phyloP scores from a whole-genome alignment of 2,797 vertebrate genomes.

The Sternotherus odoratus region DNA sequence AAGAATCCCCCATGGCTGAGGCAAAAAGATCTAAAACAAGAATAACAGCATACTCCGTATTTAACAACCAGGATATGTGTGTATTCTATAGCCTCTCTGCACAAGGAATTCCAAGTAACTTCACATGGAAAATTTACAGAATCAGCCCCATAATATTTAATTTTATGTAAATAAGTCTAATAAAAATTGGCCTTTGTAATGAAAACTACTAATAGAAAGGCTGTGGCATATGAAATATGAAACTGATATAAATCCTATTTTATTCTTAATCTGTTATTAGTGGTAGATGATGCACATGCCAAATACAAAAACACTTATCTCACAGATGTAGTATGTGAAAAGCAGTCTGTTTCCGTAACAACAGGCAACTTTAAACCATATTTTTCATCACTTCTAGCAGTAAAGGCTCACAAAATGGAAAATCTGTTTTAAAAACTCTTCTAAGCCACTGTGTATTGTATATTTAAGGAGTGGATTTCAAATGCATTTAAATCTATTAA shows the following conservation, averaged over 20 bases:
- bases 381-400: background rate
- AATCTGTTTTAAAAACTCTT: background rate
- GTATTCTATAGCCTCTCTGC: accelerated
- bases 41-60: background rate
- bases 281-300: background rate
- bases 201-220: background rate
- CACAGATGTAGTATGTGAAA: background rate
- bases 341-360: background rate
- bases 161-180: background rate
- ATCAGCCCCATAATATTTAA: background rate
- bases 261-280: background rate
- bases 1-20: background rate
- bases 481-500: background rate
- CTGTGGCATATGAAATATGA: background rate
- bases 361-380: background rate
- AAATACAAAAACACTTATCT: background rate
- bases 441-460: background rate
- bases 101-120: background rate
- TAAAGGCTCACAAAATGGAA: background rate
- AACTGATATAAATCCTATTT: background rate
- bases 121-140: background rate
- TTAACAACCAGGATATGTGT: background rate
- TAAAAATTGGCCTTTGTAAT: background rate
- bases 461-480: background rate
- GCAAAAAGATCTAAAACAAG: background rate